Evolutionary conservation across 2,113 vertebrate species (phyloP).

Genomic region (Dolichallabes microphthalmus): DNA sequence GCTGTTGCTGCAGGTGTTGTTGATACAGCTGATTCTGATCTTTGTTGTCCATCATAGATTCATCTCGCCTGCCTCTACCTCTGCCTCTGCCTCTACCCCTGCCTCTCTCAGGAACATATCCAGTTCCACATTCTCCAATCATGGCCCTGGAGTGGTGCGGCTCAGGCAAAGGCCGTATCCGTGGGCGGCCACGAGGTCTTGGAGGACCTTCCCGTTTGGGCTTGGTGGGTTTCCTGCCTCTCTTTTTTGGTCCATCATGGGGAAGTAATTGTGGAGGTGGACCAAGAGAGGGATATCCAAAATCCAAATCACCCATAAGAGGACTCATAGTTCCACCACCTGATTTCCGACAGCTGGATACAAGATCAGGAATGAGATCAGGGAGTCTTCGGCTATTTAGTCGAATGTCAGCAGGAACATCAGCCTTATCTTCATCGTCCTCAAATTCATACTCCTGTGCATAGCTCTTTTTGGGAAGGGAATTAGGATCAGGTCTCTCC

Average conservation of each 20-base stretch:
- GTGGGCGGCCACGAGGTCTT: slow-evolving; percentile 81
- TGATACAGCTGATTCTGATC: slow-evolving; percentile 70
- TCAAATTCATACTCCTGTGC: slow-evolving; percentile 94
- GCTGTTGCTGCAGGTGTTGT: slow-evolving; percentile 70
- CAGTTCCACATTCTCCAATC: slow-evolving; percentile 70
- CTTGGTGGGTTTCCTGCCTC: slow-evolving; percentile 85
- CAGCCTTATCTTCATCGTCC: slow-evolving; percentile 88
- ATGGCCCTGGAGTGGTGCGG: slow-evolving; percentile 72
- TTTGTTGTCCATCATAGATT: slow-evolving; percentile 72
- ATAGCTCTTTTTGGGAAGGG: slow-evolving; percentile 87
- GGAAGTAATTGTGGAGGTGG: slow-evolving; percentile 69
- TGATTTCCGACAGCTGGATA: slow-evolving; percentile 86
- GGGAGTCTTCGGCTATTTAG: slow-evolving; percentile 87
- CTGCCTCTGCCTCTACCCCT: slow-evolving; percentile 68
- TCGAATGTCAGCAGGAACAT: slow-evolving; percentile 88
- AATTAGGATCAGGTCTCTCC: slow-evolving; percentile 83
- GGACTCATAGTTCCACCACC: slow-evolving; percentile 80
- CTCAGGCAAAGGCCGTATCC: slow-evolving; percentile 84
- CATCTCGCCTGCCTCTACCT: slow-evolving; percentile 71
- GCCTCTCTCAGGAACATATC: slow-evolving; percentile 62
- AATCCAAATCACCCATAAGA: slow-evolving; percentile 86
- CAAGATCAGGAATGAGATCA: slow-evolving; percentile 84
- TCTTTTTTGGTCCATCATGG: slow-evolving; percentile 81
- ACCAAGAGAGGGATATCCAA: slow-evolving; percentile 76
- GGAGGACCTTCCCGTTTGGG: slow-evolving; percentile 89